Evolutionary conservation across 2,113 vertebrate species (phyloP).

Genomic region (Campylomormyrus tamandua): DNA sequence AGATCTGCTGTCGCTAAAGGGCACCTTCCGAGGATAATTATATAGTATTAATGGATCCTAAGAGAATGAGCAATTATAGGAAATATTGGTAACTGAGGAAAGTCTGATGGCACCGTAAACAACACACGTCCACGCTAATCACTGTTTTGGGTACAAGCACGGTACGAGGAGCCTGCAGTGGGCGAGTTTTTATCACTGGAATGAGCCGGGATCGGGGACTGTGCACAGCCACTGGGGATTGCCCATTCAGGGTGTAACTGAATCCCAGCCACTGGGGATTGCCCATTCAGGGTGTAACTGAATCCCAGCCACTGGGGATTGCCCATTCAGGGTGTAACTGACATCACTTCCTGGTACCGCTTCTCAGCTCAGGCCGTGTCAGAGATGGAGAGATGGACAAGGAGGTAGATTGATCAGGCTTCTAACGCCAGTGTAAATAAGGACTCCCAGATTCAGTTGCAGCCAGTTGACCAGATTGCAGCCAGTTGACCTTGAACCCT

Average conservation of each 20-base stretch:
- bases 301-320: not conserved
- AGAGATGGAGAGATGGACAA: not conserved
- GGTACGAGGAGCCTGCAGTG: not conserved
- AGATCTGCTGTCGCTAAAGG: not conserved
- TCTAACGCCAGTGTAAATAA: not conserved
- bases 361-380: not conserved
- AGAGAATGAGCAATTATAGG: slow-evolving; percentile 2
- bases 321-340: not conserved
- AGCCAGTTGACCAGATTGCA: not conserved
- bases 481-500: not conserved
- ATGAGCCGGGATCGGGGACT: not conserved
- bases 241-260: not conserved
- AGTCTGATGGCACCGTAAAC: not conserved
- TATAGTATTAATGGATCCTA: slow-evolving; percentile 3
- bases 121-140: not conserved
- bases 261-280: too few species aligned
- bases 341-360: not conserved
- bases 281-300: not conserved
- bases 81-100: not conserved
- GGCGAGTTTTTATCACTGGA: not conserved
- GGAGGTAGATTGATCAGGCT: not conserved
- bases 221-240: not conserved
- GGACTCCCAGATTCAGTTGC: not conserved
- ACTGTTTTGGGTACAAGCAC: not conserved
- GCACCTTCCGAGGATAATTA: slow-evolving; percentile 1